These are phyloP conservation scores for Chloroceryle aenea DNA, from an alignment of 2,113 vertebrate species.

Conservation along the genomic window DNA sequence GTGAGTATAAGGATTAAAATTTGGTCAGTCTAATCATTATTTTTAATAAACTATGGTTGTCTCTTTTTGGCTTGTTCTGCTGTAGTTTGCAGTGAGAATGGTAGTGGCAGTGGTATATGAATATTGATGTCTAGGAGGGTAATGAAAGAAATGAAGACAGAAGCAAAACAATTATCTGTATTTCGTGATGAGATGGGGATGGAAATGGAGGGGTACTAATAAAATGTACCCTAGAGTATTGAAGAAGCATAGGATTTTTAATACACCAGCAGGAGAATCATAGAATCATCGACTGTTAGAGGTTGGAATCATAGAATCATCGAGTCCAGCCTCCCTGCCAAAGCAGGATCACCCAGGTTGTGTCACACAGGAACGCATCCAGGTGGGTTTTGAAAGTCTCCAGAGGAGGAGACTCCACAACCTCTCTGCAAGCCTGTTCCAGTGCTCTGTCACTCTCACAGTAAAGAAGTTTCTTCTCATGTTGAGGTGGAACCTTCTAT, in stretches of 20 bases:
- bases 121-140: neutral
- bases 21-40: neutral
- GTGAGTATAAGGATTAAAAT: neutral
- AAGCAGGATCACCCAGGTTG: no score
- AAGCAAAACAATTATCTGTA: neutral
- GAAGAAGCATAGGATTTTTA: neutral
- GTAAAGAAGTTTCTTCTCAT: no score
- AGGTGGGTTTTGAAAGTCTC: no score
- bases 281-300: neutral
- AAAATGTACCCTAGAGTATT: neutral
- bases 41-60: neutral
- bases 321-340: no score
- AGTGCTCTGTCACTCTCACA: no score
- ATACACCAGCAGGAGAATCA: no score
- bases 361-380: no score
- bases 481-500: no score
- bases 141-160: neutral
- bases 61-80: neutral
- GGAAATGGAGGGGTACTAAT: neutral
- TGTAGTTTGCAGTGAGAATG: neutral
- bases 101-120: neutral
- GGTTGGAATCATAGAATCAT: no score
- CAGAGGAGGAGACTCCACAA: no score
- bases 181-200: neutral
- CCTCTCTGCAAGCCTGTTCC: no score